phyloP scores from a whole-genome alignment of 1,140 invertebrate genomes.

The Philaenus spumarius region DNA sequence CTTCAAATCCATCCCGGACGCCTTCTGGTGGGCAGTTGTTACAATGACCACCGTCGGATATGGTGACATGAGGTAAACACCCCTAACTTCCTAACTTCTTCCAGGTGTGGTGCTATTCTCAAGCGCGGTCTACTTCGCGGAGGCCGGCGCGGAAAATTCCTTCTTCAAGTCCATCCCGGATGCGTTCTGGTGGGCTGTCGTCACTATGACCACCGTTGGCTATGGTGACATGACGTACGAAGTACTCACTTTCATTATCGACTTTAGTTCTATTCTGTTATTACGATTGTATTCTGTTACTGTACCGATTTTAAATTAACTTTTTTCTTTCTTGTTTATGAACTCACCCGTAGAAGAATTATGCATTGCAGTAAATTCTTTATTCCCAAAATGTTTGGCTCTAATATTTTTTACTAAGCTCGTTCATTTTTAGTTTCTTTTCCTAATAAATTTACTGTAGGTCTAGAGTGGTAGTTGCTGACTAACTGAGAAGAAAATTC shows the following conservation, averaged over 20 bases:
- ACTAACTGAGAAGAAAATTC: constrained; percentile 17
- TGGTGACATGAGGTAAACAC: constrained; percentile 90
- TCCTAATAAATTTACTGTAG: constrained; percentile 12
- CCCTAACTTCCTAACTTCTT: constrained; percentile 37
- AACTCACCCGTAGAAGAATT: constrained; percentile 10
- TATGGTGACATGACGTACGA: constrained; percentile 99
- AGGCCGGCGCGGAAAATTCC: constrained; percentile 90
- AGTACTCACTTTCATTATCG: constrained; percentile 61
- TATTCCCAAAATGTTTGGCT: constrained; percentile 6
- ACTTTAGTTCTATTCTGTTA: constrained; percentile 42
- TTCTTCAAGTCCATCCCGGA: constrained; percentile 97
- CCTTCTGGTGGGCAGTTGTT: constrained; percentile 99
- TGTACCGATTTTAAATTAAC: not conserved
- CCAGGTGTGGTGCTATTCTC: constrained; percentile 97
- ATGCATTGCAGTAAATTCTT: constrained; percentile 7
- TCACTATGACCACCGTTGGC: constrained; percentile 94
- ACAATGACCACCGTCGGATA: constrained; percentile 98
- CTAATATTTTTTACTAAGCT: no score
- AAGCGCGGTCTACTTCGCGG: constrained; percentile 97
- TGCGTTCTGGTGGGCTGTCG: constrained; percentile 94
- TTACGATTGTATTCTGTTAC: no score
- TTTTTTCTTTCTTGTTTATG: constrained; percentile 4
- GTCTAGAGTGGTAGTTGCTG: constrained; percentile 17
- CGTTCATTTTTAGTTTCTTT: constrained; percentile 1
- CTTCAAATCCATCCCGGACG: constrained; percentile 98